phyloP scores from a whole-genome alignment of 2,888 invertebrate species.

The Ligdia adustata region DNA sequence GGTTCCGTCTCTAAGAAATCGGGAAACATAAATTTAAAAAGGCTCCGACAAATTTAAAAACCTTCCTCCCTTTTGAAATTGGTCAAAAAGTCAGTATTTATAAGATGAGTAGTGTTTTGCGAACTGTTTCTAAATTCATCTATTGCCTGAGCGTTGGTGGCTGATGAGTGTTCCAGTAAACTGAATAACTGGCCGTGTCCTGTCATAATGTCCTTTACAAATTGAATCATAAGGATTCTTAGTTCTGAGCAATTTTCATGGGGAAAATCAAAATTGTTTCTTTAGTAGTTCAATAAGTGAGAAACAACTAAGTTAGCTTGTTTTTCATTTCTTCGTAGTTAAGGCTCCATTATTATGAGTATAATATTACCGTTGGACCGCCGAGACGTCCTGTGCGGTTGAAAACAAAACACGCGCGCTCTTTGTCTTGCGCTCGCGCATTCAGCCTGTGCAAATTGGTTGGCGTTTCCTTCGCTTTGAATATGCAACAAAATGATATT shows the following conservation, averaged over 20 bases:
- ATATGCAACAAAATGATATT: constrained; percentile 14
- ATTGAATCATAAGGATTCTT: constrained; percentile 40
- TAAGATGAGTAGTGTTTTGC: too few relatives aligned
- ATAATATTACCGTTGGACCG: constrained; percentile 60
- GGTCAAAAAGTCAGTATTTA: too few relatives aligned
- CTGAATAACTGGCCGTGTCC: constrained; percentile 68
- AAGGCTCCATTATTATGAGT: constrained; percentile 25
- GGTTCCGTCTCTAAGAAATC: too few relatives aligned
- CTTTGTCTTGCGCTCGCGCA: constrained; percentile 56
- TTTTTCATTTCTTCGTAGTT: background rate
- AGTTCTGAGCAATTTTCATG: constrained; percentile 21
- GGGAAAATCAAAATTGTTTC: too few relatives aligned
- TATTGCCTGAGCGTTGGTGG: constrained; percentile 14
- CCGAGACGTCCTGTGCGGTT: constrained; percentile 68
- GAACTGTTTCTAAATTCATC: too few relatives aligned
- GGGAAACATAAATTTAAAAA: too few relatives aligned
- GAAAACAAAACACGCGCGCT: constrained; percentile 48
- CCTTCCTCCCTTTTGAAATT: too few relatives aligned
- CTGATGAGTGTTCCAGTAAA: constrained; percentile 45
- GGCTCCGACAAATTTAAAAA: too few relatives aligned
- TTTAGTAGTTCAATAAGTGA: too few relatives aligned
- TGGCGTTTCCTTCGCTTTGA: constrained; percentile 17
- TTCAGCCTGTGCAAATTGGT: constrained; percentile 49
- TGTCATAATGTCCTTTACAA: constrained; percentile 51
- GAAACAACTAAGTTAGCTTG: too few relatives aligned